Percentiles rank a stretch among this genome's conserved stretches.
These are phyloP conservation scores for Siphamia tubifer DNA, from an alignment of 2,113 vertebrate genomes.

Conservation along the genomic window DNA sequence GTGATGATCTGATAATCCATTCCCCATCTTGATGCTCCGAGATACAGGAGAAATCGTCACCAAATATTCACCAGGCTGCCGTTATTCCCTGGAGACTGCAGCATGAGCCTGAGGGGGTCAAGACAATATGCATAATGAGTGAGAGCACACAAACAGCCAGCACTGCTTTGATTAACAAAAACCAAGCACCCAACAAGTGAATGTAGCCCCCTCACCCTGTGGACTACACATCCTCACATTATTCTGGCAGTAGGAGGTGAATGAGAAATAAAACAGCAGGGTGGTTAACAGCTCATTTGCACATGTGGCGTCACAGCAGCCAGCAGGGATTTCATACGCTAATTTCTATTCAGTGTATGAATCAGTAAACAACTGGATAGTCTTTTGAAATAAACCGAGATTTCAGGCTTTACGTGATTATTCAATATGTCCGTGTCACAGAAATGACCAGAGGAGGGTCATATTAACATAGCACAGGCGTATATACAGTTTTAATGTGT, in stretches of 20 bases:
- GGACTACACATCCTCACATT: slow-evolving; percentile 19
- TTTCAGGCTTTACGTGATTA: background rate
- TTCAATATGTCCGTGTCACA: background rate
- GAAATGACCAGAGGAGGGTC: background rate
- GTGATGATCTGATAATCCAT: slow-evolving; percentile 89
- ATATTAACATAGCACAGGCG: background rate
- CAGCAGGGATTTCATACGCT: slow-evolving; percentile 49
- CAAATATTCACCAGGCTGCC: slow-evolving; percentile 46
- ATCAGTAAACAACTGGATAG: slow-evolving; percentile 1
- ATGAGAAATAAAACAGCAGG: slow-evolving; percentile 57
- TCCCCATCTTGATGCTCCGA: slow-evolving; percentile 85
- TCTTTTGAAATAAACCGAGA: background rate
- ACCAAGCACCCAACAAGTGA: slow-evolving; percentile 24
- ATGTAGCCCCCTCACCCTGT: background rate
- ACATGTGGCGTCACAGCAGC: slow-evolving; percentile 51
- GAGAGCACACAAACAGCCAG: slow-evolving; percentile 30
- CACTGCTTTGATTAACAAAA: slow-evolving; percentile 32
- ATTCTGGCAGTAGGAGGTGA: slow-evolving; percentile 23
- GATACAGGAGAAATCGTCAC: background rate
- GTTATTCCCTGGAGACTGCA: slow-evolving; percentile 32
- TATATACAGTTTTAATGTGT: slow-evolving; percentile 9
- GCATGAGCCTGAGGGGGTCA: slow-evolving; percentile 40
- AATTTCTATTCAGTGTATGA: slow-evolving; percentile 46
- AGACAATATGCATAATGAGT: slow-evolving; percentile 50
- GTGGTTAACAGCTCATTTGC: slow-evolving; percentile 49